Percentiles rank a stretch among this genome's conserved stretches.
Evolutionary conservation across 2,888 invertebrate genomes (phyloP).

Genomic region (Rhabditoides inermis): DNA sequence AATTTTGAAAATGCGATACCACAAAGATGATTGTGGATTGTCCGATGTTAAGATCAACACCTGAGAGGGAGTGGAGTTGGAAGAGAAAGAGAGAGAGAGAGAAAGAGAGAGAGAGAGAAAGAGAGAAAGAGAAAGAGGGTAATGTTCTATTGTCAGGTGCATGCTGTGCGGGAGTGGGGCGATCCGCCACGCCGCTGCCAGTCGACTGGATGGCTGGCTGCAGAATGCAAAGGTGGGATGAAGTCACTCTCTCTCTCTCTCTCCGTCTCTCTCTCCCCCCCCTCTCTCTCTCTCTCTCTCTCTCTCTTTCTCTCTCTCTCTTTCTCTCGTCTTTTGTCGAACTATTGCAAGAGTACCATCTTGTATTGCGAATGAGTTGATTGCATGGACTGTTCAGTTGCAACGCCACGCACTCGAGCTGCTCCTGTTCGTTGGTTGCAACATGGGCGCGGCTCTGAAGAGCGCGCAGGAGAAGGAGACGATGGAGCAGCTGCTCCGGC

Average conservation of each 20-base stretch:
- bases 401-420: slow-evolving; percentile 84
- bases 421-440: slow-evolving; percentile 78
- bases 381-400: slow-evolving; percentile 56
- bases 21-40: too few relatives aligned
- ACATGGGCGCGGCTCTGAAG: slow-evolving; percentile 65
- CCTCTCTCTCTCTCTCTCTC: too few relatives aligned
- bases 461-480: slow-evolving; percentile 68
- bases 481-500: slow-evolving; percentile 73
- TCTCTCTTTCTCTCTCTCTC: too few relatives aligned
- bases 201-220: slow-evolving; percentile 81
- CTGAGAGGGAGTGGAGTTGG: too few relatives aligned
- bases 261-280: too few relatives aligned
- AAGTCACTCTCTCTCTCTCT: background rate
- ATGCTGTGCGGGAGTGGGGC: slow-evolving; percentile 83
- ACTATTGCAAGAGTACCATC: background rate
- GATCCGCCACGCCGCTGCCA: slow-evolving; percentile 70
- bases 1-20: too few relatives aligned
- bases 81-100: too few relatives aligned
- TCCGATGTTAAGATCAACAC: too few relatives aligned
- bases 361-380: background rate
- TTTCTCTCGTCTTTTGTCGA: too few relatives aligned
- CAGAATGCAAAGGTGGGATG: slow-evolving; percentile 73
- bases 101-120: too few relatives aligned
- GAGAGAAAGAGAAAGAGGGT: too few relatives aligned
- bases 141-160: too few relatives aligned